Percentiles rank a stretch among this genome's conserved stretches.
phyloP scores from a whole-genome alignment of 2,797 vertebrate genomes.

The Sylvilagus floridanus region DNA sequence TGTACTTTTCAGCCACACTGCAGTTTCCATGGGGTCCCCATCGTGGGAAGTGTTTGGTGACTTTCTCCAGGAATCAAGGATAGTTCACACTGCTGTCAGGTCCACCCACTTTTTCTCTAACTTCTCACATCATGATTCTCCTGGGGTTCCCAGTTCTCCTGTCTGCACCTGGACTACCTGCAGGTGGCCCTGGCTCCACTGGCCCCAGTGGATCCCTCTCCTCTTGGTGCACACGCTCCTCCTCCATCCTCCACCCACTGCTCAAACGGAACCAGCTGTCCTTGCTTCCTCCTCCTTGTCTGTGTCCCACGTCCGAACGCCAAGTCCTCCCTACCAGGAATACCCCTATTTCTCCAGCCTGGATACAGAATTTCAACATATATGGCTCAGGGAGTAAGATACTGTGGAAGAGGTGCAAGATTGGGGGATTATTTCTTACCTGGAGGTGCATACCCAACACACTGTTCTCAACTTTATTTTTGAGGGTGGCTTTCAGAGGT shows the following conservation, averaged over 20 bases:
- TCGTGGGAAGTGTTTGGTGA: neutral
- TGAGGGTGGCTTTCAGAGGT: constrained; percentile 1
- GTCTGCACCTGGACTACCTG: neutral
- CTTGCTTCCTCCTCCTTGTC: neutral
- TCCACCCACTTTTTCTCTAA: neutral
- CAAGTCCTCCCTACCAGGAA: neutral
- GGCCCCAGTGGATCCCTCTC: neutral
- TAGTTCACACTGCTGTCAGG: neutral
- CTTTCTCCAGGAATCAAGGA: neutral
- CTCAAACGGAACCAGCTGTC: neutral
- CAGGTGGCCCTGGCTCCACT: neutral
- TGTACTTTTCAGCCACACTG: neutral
- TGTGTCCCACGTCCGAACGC: neutral
- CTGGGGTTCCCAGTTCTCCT: neutral
- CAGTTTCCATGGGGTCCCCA: neutral
- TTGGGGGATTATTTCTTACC: neutral
- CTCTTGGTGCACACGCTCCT: neutral
- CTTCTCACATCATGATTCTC: neutral
- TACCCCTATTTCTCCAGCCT: neutral
- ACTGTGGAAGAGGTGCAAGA: neutral
- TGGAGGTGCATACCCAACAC: neutral
- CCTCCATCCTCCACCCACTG: neutral
- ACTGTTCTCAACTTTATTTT: neutral
- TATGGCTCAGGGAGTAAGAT: neutral
- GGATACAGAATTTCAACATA: neutral